Base-by-base conservation (phyloP, 2,113 vertebrate genomes). In the Colaptes auratus region DNA sequence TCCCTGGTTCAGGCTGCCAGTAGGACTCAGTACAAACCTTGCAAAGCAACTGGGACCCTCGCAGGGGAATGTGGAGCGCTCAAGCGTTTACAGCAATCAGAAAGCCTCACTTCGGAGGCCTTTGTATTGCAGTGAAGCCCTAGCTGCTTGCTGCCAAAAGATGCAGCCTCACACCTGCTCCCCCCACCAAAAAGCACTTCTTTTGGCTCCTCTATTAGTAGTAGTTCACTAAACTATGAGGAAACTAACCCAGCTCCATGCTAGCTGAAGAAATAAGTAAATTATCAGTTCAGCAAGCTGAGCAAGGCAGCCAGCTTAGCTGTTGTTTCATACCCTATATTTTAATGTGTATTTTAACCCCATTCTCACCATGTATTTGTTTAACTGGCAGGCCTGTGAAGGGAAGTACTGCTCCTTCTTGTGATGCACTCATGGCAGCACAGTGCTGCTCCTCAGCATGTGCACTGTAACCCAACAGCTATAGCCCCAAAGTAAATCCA, bases 81-180 rank as follows among this genome's bases (percentile, higher is more conserved):
- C 0, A 2, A 66, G 7, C 2, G 9, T 4, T 14, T 2, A 6
- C 2, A 4, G 15, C 46, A 63, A n/a, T 4, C 0, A 1, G 27
- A 33, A 91, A 81, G 9, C 7, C 52, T 74, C 46, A 5, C 7
- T 33, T 55, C 12, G 42, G 53, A 44, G 27, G 30, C 61, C 31
- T 75, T 39, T 2, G 0, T 7, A 5, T 18, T 2, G 2, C 73
- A 65, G 23, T 9, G 4, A n/a, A 78, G 58, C 7, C 56, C 9
- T 31, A 24, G 50, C 15, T 52, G 14, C 31, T 17, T 0, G 1
- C 30, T 78, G 30, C 14, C 28, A 48, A 23, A 46, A 55, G 35
- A 23, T 15, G 8, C 44, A 59, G 39, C 21, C 46, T 31, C 50
- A 28, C 50, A 30, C 13, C 35, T 42, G 52, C 35, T 84, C 23